phyloP scores from a whole-genome alignment of 2,113 vertebrate species.

The Nipponia nippon region DNA sequence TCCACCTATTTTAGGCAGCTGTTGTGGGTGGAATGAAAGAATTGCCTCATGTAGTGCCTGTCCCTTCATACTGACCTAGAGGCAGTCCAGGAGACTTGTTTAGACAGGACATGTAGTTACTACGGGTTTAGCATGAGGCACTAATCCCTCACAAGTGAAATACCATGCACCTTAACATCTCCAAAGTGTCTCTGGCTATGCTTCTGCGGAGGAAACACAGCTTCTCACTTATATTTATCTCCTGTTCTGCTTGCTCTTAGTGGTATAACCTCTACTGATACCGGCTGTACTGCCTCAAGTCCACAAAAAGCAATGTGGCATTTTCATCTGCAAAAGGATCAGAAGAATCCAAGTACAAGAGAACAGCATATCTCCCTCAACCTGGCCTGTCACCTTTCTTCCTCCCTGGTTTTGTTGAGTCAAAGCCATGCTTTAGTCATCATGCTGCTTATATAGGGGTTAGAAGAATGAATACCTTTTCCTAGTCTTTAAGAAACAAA shows the following conservation, averaged over 20 bases:
- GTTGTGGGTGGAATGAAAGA: fast-evolving
- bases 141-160: neutral
- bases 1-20: neutral
- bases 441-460: neutral
- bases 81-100: neutral
- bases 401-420: neutral
- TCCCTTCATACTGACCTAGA: neutral
- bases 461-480: neutral
- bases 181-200: neutral
- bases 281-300: neutral
- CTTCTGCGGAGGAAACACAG: neutral
- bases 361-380: neutral
- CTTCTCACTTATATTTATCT: neutral
- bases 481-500: neutral
- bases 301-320: neutral
- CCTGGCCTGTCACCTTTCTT: neutral
- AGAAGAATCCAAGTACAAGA: neutral
- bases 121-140: neutral
- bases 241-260: neutral
- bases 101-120: neutral
- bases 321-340: neutral
- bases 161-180: neutral
- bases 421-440: neutral
- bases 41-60: neutral
- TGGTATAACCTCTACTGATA: neutral